Base-by-base conservation (phyloP, 1,140 invertebrate species). In the Papilio dardanus region DNA sequence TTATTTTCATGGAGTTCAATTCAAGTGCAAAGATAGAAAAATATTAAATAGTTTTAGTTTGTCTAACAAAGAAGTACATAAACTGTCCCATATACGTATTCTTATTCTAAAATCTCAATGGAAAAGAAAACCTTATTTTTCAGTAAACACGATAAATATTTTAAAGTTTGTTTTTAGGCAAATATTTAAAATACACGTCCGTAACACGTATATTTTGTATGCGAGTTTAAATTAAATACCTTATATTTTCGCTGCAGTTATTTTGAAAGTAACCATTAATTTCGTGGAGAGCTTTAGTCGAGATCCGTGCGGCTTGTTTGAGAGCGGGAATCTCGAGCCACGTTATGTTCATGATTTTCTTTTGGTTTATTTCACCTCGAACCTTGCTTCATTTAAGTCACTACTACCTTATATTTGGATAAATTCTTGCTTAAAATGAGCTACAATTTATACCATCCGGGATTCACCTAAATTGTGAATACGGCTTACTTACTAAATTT, bases 261-360 rank as follows among this genome's bases (percentile, higher is more conserved):
- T 62, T 62, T 62, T 62, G 54, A 62, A 62, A 62, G 54, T 62
- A 62, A 62, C 54, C 54, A 62, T 62, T 62, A 62, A 62, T 62
- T 62, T 62, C 54, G 54, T 12, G 54, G 24, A 62, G 54, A 62
- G 54, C 54, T 62, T 62, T 28, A 62, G 54, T 3, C 54, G 54
- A 28, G 54, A 62, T 24, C 54, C 54, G 54, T 62, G 54, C 54
- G 54, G 54, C 54, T 62, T 62, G 54, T 62, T 62, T 62, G 54
- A 62, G 54, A 62, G 54, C 54, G 21, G 12, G 21, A 62, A 28
- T 28, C 54, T 62, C 54, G 24, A 24, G 21, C 12, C 54, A 62
- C 24, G 54, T 62, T 62, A 62, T 62, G 54, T 62, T 28, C 12
- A 24, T 62, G 54, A 62, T 62, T 62, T 62, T 62, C 54, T 62